Evolutionary conservation across 2,113 vertebrate genomes (phyloP).

Genomic region (Fulica atra): DNA sequence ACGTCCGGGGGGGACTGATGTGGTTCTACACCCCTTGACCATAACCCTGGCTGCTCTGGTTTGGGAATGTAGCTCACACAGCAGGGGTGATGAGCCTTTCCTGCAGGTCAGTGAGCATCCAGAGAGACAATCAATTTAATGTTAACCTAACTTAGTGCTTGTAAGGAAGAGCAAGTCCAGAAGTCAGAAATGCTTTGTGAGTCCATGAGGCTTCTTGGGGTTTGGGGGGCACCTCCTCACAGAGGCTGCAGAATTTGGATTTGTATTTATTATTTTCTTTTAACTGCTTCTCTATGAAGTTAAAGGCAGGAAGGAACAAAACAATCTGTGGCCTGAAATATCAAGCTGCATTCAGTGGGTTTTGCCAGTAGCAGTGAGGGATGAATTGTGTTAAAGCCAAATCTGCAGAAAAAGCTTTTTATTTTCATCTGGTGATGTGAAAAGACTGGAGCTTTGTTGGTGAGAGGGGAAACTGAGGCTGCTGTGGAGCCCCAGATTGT

Average conservation of each 20-base stretch:
- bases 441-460: slow-evolving; percentile 45
- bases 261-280: neutral
- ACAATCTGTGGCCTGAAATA: slow-evolving; percentile 50
- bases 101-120: neutral
- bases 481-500: slow-evolving; percentile 22
- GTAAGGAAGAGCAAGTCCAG: neutral
- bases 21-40: neutral
- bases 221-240: neutral
- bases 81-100: neutral
- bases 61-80: neutral
- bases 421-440: neutral
- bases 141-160: neutral
- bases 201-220: neutral
- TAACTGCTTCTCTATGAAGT: neutral
- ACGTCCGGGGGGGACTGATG: neutral
- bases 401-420: neutral
- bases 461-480: slow-evolving; percentile 40
- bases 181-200: neutral
- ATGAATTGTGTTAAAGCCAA: slow-evolving; percentile 46
- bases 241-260: neutral
- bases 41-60: neutral
- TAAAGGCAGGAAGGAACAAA: slow-evolving; percentile 40
- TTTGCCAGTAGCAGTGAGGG: slow-evolving; percentile 17
- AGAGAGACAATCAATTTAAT: neutral
- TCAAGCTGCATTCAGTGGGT: slow-evolving; percentile 33